These are phyloP conservation scores for Miichthys miiuy DNA, from an alignment of 2,797 vertebrate genomes.

Conservation along the genomic window DNA sequence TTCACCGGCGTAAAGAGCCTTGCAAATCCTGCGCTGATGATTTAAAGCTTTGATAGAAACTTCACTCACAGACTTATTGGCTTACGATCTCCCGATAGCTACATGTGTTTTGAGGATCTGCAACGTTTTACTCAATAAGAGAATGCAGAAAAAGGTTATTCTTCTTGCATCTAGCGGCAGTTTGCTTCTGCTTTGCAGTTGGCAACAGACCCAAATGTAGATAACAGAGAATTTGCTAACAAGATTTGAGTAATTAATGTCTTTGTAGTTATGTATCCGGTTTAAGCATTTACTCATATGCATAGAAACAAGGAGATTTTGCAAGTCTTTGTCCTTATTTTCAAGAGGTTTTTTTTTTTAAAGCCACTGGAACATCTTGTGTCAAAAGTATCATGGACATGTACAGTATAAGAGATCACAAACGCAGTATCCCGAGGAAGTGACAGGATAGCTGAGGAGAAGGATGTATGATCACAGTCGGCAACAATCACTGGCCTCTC, in stretches of 20 bases:
- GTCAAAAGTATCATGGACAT: conserved; percentile 38
- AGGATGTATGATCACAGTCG: conserved; percentile 73
- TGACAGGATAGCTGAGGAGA: conserved; percentile 68
- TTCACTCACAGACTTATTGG: conserved; percentile 65
- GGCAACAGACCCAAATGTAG: conserved; percentile 37
- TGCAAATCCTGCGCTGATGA: conserved; percentile 64
- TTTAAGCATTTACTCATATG: conserved; percentile 12
- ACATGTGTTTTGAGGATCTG: conserved; percentile 60
- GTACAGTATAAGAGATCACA: conserved; percentile 56
- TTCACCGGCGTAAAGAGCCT: conserved; percentile 55
- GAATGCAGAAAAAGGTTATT: conserved; percentile 17
- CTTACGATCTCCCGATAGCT: conserved; percentile 56
- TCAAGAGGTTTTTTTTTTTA: not conserved
- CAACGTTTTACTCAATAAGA: conserved; percentile 44
- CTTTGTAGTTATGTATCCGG: conserved; percentile 19
- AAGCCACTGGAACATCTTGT: conserved; percentile 29
- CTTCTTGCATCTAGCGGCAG: conserved; percentile 23
- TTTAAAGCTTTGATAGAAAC: conserved; percentile 71
- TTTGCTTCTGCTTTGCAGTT: conserved; percentile 38
- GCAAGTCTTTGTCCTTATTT: conserved; percentile 14
- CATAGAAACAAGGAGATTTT: conserved; percentile 12
- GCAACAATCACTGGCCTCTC: conserved; percentile 76
- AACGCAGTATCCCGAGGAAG: conserved; percentile 49
- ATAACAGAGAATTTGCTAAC: conserved; percentile 30
- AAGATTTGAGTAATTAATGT: conserved; percentile 34